Percentiles rank a stretch among this genome's conserved stretches.
These are phyloP conservation scores for Brotula barbata DNA, from an alignment of 2,797 vertebrate species.

Conservation along the genomic window DNA sequence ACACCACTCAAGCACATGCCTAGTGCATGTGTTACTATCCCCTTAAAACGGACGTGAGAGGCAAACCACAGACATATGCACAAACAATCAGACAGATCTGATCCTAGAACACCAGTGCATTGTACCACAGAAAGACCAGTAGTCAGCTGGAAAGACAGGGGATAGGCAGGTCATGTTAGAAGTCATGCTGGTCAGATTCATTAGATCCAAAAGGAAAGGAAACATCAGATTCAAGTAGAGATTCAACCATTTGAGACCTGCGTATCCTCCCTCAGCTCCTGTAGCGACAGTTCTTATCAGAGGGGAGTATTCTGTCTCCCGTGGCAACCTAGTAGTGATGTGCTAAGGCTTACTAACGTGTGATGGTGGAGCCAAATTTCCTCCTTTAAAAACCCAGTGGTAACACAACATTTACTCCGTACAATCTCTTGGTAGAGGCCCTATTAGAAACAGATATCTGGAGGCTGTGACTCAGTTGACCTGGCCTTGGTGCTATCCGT, in stretches of 20 bases:
- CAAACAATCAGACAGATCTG: conserved; percentile 20
- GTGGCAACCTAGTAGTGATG: conserved; percentile 64
- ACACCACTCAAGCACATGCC: background rate
- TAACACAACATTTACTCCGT: background rate
- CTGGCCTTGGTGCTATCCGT: conserved; percentile 7
- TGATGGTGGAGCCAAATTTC: conserved; percentile 12
- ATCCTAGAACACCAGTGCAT: conserved; percentile 41
- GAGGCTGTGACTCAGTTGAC: conserved; percentile 8
- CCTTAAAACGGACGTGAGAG: conserved; percentile 9
- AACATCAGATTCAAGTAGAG: background rate
- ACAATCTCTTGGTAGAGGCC: background rate
- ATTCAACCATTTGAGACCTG: conserved; percentile 59
- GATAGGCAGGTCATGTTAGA: conserved; percentile 58
- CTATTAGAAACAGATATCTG: conserved; percentile 14
- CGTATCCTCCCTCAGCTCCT: conserved; percentile 56
- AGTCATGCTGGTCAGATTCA: conserved; percentile 13
- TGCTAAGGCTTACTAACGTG: conserved; percentile 48
- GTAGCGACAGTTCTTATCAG: conserved; percentile 48
- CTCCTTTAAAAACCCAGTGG: background rate
- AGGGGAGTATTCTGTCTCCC: conserved; percentile 60
- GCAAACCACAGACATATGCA: conserved; percentile 7
- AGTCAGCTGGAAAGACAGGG: conserved; percentile 38
- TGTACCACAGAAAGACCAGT: conserved; percentile 43
- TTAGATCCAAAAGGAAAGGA: background rate
- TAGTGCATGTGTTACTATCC: background rate